phyloP scores from a whole-genome alignment of 2,113 vertebrate genomes.

The Vanacampus margaritifer region DNA sequence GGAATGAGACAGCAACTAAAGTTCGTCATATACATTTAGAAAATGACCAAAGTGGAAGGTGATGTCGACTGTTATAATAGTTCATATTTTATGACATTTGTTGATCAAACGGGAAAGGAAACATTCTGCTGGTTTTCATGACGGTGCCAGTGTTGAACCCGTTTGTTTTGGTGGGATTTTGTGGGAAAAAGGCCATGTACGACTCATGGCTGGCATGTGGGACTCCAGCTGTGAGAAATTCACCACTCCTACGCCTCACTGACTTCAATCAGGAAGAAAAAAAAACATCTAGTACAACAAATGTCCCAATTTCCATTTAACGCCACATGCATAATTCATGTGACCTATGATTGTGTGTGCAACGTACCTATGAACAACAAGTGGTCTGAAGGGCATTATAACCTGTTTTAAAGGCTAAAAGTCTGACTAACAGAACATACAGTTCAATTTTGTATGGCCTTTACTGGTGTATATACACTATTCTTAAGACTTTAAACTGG shows the following conservation, averaged over 20 bases:
- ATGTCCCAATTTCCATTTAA: conserved; percentile 4
- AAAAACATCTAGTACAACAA: not conserved
- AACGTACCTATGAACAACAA: not conserved
- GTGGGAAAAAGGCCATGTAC: not conserved
- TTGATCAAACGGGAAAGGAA: not conserved
- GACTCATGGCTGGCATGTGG: not conserved
- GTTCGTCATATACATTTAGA: not conserved
- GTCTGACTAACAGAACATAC: not conserved
- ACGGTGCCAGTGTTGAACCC: not conserved
- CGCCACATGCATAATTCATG: conserved; percentile 5
- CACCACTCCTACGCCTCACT: conserved; percentile 1
- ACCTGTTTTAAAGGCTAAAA: not conserved
- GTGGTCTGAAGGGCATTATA: not conserved
- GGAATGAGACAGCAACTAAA: not conserved
- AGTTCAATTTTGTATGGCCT: not conserved
- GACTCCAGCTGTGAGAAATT: conserved; percentile 3
- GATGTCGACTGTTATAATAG: not conserved
- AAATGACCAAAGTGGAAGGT: not conserved
- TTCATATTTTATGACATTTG: not conserved
- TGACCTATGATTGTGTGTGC: conserved; percentile 2
- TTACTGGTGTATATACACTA: no score
- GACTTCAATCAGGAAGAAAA: not conserved
- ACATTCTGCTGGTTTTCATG: not conserved
- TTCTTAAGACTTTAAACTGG: no score
- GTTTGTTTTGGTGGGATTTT: not conserved